Evolutionary conservation across 1,140 invertebrate genomes (phyloP).

Genomic region (Physella acuta): DNA sequence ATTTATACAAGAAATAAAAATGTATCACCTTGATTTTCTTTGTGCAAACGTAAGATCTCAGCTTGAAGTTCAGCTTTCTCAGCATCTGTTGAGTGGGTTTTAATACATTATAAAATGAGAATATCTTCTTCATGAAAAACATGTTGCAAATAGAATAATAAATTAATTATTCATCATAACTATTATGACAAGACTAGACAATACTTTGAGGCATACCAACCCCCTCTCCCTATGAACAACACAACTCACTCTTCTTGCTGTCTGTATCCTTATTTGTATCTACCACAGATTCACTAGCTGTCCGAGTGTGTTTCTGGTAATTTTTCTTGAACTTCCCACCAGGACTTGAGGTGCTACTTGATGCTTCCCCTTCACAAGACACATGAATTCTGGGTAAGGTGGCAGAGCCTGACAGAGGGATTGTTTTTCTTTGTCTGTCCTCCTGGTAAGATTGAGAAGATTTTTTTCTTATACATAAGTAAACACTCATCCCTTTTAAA

Average conservation of each 20-base stretch:
- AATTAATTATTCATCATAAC: too few species aligned
- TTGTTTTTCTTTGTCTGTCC: conserved; percentile 1
- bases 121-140: too few species aligned
- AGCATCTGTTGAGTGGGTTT: conserved; percentile 42
- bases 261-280: conserved; percentile 27
- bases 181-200: too few species aligned
- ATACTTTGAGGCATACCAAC: too few species aligned
- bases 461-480: not conserved
- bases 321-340: conserved; percentile 33
- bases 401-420: conserved; percentile 13
- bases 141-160: too few species aligned
- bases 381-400: conserved; percentile 18
- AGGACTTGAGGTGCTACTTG: not conserved
- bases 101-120: too few species aligned
- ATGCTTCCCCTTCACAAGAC: not conserved
- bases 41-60: conserved; percentile 38
- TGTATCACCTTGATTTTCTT: conserved; percentile 45
- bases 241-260: conserved; percentile 26
- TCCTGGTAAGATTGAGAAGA: conserved; percentile 5
- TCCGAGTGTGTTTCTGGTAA: conserved; percentile 33
- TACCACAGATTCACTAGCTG: conserved; percentile 37
- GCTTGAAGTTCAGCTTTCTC: conserved; percentile 40
- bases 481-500: too few species aligned
- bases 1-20: not conserved
- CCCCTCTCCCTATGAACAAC: too few species aligned